Evolutionary conservation across 2,888 invertebrate species (phyloP).

Genomic region (Thera obeliscata): DNA sequence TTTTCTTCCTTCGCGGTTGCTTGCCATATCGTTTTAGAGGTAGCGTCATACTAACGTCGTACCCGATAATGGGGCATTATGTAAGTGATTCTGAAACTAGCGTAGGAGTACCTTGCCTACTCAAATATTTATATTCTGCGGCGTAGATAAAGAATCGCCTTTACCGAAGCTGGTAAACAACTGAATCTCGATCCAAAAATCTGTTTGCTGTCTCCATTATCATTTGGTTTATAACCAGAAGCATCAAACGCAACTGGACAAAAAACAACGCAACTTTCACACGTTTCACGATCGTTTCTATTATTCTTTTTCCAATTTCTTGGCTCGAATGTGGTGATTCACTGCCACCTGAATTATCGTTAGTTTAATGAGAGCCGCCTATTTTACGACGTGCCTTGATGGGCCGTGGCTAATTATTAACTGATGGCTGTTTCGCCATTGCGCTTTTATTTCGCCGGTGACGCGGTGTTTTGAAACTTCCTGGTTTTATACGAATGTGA

Average conservation of each 20-base stretch:
- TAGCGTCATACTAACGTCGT: slow-evolving; percentile 13
- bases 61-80: background rate
- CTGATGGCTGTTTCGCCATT: slow-evolving; percentile 49
- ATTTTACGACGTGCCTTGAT: slow-evolving; percentile 66
- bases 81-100: too few relatives aligned
- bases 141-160: background rate
- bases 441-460: slow-evolving; percentile 29
- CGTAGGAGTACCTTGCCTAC: background rate
- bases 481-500: slow-evolving; percentile 17
- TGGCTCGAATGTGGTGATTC: slow-evolving; percentile 57
- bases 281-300: slow-evolving; percentile 25
- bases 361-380: slow-evolving; percentile 54
- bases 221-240: slow-evolving; percentile 9
- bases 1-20: slow-evolving; percentile 24
- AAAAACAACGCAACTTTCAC: slow-evolving; percentile 23
- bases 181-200: background rate
- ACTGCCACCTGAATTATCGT: slow-evolving; percentile 71
- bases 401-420: slow-evolving; percentile 64
- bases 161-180: background rate
- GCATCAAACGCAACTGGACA: slow-evolving; percentile 7
- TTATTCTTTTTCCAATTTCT: slow-evolving; percentile 56
- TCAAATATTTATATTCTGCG: background rate
- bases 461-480: slow-evolving; percentile 36
- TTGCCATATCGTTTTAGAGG: slow-evolving; percentile 23
- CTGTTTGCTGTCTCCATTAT: background rate